phyloP scores from a whole-genome alignment of 2,888 invertebrate species.

The Campopleginae sp. region DNA sequence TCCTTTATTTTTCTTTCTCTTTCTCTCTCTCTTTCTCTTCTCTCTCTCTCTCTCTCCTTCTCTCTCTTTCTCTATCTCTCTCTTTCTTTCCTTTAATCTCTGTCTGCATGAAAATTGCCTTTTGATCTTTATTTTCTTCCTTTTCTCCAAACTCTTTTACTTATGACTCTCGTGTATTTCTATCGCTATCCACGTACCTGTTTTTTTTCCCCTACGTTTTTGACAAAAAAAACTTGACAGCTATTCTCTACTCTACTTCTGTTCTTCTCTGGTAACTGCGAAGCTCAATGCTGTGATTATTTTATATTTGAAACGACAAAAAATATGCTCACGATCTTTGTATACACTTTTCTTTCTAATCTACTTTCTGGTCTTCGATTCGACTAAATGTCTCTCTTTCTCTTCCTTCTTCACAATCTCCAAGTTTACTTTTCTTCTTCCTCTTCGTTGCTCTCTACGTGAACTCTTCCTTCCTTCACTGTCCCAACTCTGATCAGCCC shows the following conservation, averaged over 20 bases:
- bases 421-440: neutral
- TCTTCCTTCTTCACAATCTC: neutral
- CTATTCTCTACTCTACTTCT: constrained; percentile 38
- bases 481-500: neutral
- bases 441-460: constrained; percentile 14
- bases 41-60: constrained; percentile 38
- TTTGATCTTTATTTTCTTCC: neutral
- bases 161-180: constrained; percentile 15
- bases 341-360: constrained; percentile 3
- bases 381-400: constrained; percentile 1
- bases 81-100: constrained; percentile 1
- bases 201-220: constrained; percentile 41
- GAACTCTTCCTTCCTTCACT: constrained; percentile 1
- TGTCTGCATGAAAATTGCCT: constrained; percentile 39
- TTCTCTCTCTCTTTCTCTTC: constrained; percentile 3
- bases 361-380: constrained; percentile 15
- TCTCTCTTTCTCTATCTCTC: neutral
- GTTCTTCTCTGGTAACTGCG: constrained; percentile 54
- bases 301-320: constrained; percentile 50
- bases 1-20: neutral
- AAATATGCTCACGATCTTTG: constrained; percentile 49
- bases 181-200: constrained; percentile 30
- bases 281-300: constrained; percentile 71
- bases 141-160: constrained; percentile 21
- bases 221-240: constrained; percentile 30